Evolutionary conservation across 2,888 invertebrate species (phyloP).

Genomic region (Leucania comma): DNA sequence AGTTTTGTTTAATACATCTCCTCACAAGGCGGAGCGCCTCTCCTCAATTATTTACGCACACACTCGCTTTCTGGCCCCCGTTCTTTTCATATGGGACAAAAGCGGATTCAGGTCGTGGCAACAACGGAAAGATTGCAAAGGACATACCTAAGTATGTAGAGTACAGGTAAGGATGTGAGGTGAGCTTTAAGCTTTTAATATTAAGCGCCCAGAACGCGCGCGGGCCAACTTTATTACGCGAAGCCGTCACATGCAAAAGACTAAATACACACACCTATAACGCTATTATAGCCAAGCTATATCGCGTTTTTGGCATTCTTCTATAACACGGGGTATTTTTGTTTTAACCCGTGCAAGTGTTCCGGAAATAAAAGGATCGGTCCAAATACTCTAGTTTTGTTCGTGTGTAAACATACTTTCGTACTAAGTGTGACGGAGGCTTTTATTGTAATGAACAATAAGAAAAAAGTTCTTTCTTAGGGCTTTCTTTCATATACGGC

Average conservation of each 20-base stretch:
- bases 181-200: slow-evolving; percentile 85
- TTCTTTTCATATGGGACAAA: slow-evolving; percentile 88
- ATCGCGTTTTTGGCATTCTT: slow-evolving; percentile 31
- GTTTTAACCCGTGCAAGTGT: slow-evolving; percentile 64
- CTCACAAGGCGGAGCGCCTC: slow-evolving; percentile 77
- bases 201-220: slow-evolving; percentile 78
- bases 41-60: slow-evolving; percentile 88
- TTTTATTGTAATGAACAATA: slow-evolving; percentile 33
- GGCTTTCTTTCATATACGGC: not conserved
- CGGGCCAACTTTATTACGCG: slow-evolving; percentile 80
- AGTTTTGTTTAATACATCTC: slow-evolving; percentile 83
- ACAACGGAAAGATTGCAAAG: slow-evolving; percentile 88
- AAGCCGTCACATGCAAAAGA: slow-evolving; percentile 74
- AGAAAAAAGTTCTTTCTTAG: not conserved
- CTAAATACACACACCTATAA: slow-evolving; percentile 62
- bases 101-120: slow-evolving; percentile 86
- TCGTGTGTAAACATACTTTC: slow-evolving; percentile 66
- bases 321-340: slow-evolving; percentile 59
- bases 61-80: slow-evolving; percentile 83
- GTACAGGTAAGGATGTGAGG: slow-evolving; percentile 73
- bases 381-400: slow-evolving; percentile 67
- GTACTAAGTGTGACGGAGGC: slow-evolving; percentile 17
- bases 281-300: slow-evolving; percentile 28
- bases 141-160: slow-evolving; percentile 72
- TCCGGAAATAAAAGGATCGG: slow-evolving; percentile 64